Conservation (phyloP, 2,113 vertebrate species). For the Marmota monax region DNA sequence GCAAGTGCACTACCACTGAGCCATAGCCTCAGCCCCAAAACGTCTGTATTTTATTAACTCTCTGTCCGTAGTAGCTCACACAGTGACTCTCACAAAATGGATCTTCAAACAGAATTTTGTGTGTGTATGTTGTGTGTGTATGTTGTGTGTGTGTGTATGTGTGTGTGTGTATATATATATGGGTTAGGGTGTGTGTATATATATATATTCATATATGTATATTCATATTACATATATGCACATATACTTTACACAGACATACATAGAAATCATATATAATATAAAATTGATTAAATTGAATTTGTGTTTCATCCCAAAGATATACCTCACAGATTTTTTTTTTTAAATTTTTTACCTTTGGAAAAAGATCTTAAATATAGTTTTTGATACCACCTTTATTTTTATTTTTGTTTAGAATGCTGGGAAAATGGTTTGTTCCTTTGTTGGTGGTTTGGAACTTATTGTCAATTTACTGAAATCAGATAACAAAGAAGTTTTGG, state of each 20-base stretch:
- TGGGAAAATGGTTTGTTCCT: slow-evolving; percentile 95
- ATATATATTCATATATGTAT: not conserved
- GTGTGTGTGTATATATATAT: not conserved
- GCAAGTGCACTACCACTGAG: too few species aligned
- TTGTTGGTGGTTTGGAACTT: slow-evolving; percentile 95
- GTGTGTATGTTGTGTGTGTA: not conserved
- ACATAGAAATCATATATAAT: not conserved
- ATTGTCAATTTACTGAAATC: slow-evolving; percentile 95
- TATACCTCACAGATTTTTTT: not conserved
- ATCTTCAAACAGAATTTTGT: slow-evolving; percentile 3
- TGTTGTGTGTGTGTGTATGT: not conserved
- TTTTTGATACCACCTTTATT: slow-evolving; percentile 61
- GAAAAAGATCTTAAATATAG: not conserved
- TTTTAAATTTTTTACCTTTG: not conserved
- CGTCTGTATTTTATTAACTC: not conserved
- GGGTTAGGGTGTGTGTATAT: too few species aligned
- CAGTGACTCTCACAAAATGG: not conserved
- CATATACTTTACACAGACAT: not conserved
- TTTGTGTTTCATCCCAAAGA: slow-evolving; percentile 23
- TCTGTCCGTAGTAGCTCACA: not conserved
- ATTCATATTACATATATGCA: not conserved
- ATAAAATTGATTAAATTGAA: slow-evolving; percentile 14
- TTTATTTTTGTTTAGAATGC: slow-evolving; percentile 90
- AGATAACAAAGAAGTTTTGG: slow-evolving; percentile 93
- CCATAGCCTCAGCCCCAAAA: not conserved